Evolutionary conservation across 2,113 vertebrate species (phyloP).

Genomic region (Sturnus vulgaris): DNA sequence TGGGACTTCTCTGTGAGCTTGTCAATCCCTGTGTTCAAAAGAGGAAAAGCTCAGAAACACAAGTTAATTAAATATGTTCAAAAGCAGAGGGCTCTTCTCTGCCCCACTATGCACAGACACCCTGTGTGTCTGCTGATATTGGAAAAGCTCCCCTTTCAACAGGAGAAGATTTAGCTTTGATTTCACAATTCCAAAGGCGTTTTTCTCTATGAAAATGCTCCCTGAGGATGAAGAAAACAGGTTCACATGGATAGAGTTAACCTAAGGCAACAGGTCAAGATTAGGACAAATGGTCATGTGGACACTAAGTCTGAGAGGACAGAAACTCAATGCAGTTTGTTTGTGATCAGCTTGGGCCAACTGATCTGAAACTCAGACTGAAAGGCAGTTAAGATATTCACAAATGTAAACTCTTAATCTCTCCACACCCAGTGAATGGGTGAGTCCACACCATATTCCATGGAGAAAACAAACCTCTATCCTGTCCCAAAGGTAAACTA

Average conservation of each 20-base stretch:
- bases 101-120: not conserved
- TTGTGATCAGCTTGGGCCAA: conserved; percentile 7
- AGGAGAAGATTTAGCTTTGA: not conserved
- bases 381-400: not conserved
- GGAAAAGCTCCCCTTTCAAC: not conserved
- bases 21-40: conserved; percentile 82
- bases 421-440: conserved; percentile 29
- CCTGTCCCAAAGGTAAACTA: not conserved
- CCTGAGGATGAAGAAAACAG: not conserved
- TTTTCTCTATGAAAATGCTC: not conserved
- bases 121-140: not conserved
- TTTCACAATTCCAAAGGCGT: not conserved
- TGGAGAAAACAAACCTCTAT: not conserved
- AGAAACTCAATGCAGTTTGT: not conserved
- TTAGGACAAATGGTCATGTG: not conserved
- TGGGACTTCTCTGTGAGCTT: conserved; percentile 97
- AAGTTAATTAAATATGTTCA: not conserved
- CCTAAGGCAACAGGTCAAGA: not conserved
- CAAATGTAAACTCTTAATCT: conserved; percentile 41
- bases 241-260: not conserved
- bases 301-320: not conserved
- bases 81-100: not conserved
- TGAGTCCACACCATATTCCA: not conserved
- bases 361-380: not conserved
- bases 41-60: not conserved